Evolutionary conservation across 2,888 invertebrate species (phyloP).

Genomic region (Phoenoteleia sp.): DNA sequence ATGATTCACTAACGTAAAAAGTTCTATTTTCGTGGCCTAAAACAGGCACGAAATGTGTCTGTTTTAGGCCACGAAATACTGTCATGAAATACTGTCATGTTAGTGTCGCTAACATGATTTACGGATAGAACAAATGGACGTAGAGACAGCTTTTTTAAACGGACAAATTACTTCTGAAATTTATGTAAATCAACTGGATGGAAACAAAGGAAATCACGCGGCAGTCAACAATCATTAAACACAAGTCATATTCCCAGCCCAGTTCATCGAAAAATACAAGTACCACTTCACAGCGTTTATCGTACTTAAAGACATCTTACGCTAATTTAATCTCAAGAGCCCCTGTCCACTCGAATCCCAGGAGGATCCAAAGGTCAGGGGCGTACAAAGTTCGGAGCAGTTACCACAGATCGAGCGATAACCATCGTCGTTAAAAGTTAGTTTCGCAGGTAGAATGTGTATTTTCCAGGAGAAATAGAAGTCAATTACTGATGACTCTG

Average conservation of each 20-base stretch:
- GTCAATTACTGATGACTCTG: neutral
- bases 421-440: constrained; percentile 18
- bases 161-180: too few relatives aligned
- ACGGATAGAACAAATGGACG: too few relatives aligned
- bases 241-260: neutral
- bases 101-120: too few relatives aligned
- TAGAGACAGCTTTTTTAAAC: too few relatives aligned
- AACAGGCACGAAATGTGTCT: too few relatives aligned
- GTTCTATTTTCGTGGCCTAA: too few relatives aligned
- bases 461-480: neutral
- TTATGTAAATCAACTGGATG: too few relatives aligned
- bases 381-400: neutral
- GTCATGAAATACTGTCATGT: too few relatives aligned
- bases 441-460: neutral
- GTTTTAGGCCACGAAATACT: too few relatives aligned
- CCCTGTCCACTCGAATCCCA: neutral
- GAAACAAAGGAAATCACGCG: constrained; percentile 2
- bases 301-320: neutral
- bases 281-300: neutral
- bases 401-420: neutral
- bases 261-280: neutral
- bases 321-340: constrained; percentile 9
- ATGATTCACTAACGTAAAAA: too few relatives aligned
- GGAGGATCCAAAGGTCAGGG: neutral
- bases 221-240: neutral